Evolutionary conservation across 2,113 vertebrate species (phyloP), one percentile per base, ranked within the genome.

Genomic region (Elanus axillaris): DNA sequence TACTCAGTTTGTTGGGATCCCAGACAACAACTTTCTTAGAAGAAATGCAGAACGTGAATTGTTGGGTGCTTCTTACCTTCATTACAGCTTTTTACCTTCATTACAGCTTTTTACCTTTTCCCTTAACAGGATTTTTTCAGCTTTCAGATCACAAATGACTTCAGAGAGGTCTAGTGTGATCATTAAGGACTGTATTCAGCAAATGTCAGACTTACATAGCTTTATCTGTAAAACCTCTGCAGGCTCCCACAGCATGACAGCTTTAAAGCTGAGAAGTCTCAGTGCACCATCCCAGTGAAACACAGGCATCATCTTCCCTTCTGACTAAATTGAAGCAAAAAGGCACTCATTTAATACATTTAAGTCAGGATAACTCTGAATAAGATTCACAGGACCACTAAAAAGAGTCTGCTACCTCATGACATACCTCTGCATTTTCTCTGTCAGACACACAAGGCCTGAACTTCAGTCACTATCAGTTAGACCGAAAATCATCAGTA

Each of bases 121-220:
- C 20, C 38, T 53, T 75, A 76, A 74, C 6, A 2, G 6, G 0
- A 4, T 79, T 25, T 47, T 83, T 67, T 38, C 55, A 75, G 47
- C 40, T 89, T 96, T 88, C 67, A 95, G 59, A 95, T 86, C 87
- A 88, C 53, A 96, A 55, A 69, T 88, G 3, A 59, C 91, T 96
- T 93, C 89, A 95, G 80, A 95, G 73, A 75, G 43, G 85, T 84
- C 74, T 78, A 81, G 56, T 42, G 31, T 79, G 83, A 94, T 97
- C 96, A 93, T 92, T 93, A 92, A 85, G 88, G 38, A 73, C 68
- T 94, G 34, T 79, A 86, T 83, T 92, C 83, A 90, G 86, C 55
- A 96, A 97, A 88, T 93, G 79, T 90, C 81, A 80, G 52, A 55
- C 77, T 95, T 88, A 66, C 60, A 68, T 9, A 64, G 25, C 47